These are phyloP conservation scores for Camponotus fellah DNA, from an alignment of 2,888 invertebrate genomes.

Conservation along the genomic window DNA sequence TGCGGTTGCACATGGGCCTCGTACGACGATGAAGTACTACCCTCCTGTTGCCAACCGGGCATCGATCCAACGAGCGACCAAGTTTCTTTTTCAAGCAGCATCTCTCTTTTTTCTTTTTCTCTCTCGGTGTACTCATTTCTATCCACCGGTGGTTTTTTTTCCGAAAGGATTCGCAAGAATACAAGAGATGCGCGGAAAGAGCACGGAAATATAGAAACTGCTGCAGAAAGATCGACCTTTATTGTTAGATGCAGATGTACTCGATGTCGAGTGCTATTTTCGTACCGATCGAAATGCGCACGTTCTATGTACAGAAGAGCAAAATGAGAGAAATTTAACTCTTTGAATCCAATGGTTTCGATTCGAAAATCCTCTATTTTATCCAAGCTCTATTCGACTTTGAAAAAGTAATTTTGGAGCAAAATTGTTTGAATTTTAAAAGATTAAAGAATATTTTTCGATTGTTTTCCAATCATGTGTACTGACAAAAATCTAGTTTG, in stretches of 20 bases:
- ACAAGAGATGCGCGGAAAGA: background rate
- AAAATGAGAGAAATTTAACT: background rate
- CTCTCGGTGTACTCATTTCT: conserved; percentile 47
- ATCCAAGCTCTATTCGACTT: conserved; percentile 10
- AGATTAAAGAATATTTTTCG: conserved; percentile 14
- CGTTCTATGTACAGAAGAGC: background rate
- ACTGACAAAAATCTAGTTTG: conserved; percentile 4
- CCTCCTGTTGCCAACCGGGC: conserved; percentile 82
- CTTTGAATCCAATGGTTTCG: conserved; percentile 18
- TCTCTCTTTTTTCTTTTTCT: conserved; percentile 48
- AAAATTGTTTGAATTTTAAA: conserved; percentile 9
- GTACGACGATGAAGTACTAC: conserved; percentile 64
- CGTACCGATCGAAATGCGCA: conserved; percentile 24
- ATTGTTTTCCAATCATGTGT: background rate
- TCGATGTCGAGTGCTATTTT: conserved; percentile 17
- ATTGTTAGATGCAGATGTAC: background rate
- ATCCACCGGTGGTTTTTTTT: conserved; percentile 50
- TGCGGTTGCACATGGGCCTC: conserved; percentile 51
- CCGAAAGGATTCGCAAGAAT: conserved; percentile 22
- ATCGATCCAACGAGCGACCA: conserved; percentile 83
- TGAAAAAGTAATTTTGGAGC: conserved; percentile 15
- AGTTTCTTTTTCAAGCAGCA: conserved; percentile 70
- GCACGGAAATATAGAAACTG: conserved; percentile 2
- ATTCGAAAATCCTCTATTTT: conserved; percentile 19
- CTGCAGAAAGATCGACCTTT: conserved; percentile 3